Conservation (phyloP, 64 coral and sea anemone species). For the Actinia tenebrosa region DNA sequence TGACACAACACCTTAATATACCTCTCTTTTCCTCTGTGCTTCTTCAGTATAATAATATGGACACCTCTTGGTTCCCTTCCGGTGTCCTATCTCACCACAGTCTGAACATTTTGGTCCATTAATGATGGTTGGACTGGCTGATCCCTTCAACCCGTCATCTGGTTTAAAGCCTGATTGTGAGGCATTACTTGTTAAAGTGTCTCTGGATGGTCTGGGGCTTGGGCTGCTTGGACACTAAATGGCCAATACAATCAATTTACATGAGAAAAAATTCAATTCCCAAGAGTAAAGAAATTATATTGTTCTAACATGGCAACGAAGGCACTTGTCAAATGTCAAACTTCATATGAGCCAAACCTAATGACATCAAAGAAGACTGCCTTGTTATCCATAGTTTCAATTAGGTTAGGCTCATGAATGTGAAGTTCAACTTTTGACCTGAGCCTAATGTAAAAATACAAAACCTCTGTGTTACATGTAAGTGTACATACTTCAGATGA, state of each 20-base stretch:
- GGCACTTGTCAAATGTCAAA: no score
- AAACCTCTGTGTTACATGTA: neutral
- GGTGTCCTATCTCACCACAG: constrained; percentile 44
- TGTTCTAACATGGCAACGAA: no score
- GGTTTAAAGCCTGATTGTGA: neutral
- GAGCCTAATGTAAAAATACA: no score
- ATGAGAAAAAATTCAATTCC: no score
- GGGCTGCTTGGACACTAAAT: neutral
- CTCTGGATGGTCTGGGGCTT: neutral
- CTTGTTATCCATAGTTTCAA: no score
- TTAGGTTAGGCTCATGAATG: no score
- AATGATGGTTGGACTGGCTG: neutral
- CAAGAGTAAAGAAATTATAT: no score
- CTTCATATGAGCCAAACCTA: no score
- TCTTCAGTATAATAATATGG: constrained; percentile 37
- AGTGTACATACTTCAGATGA: neutral
- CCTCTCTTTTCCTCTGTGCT: constrained; percentile 39
- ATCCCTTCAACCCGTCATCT: neutral
- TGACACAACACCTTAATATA: neutral
- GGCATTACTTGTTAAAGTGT: neutral
- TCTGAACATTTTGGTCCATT: constrained; percentile 37
- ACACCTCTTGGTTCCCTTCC: constrained; percentile 36
- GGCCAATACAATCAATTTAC: no score
- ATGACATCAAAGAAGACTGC: no score
- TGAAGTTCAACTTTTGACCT: no score